Evolutionary conservation across 2,797 vertebrate genomes (phyloP), one percentile per base, ranked within the genome.

Genomic region (Carduelis carduelis): DNA sequence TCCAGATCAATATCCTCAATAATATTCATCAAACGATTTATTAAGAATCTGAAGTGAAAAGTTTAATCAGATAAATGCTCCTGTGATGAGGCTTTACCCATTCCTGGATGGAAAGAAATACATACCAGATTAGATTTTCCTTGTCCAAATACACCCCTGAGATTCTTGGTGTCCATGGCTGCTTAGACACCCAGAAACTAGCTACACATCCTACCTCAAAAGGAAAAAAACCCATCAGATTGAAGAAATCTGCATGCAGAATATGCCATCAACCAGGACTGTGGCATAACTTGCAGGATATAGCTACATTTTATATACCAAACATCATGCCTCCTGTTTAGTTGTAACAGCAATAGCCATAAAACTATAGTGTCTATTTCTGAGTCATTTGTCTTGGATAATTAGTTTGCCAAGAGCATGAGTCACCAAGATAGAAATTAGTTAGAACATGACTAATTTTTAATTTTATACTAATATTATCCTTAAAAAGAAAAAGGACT

Each of bases 121-220:
- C 98, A 98, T 90, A 98, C 95, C 85, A 98, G 96, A 90, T 97
- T 97, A 41, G 96, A 96, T 56, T 97, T 97, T 87, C 96, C 89
- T 85, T 96, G 96, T 30, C 96, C 92, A 89, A 98, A 92, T 96
- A 98, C 97, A 93, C 97, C 98, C 32, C 98, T 98, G 72, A 98
- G 93, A 94, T 98, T 98, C 87, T 90, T 98, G 21, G 95, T 98
- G 14, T 98, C 97, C 98, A 98, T 97, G 44, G 97, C 98, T 84
- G 97, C 97, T 97, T 98, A 85, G 97, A 98, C 95, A 98, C 96
- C 46, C 97, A 96, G 91, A n/a, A 81, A 18, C 19, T 97, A 98
- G 92, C 96, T 98, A 96, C 97, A 98, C 97, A 98, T 32, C 97
- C 98, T n/a, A 65, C 97, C 98, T 56, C 98, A 97, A 95, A 94